These are phyloP conservation scores for Burhinus bistriatus DNA, from an alignment of 2,113 vertebrate species.

Conservation along the genomic window DNA sequence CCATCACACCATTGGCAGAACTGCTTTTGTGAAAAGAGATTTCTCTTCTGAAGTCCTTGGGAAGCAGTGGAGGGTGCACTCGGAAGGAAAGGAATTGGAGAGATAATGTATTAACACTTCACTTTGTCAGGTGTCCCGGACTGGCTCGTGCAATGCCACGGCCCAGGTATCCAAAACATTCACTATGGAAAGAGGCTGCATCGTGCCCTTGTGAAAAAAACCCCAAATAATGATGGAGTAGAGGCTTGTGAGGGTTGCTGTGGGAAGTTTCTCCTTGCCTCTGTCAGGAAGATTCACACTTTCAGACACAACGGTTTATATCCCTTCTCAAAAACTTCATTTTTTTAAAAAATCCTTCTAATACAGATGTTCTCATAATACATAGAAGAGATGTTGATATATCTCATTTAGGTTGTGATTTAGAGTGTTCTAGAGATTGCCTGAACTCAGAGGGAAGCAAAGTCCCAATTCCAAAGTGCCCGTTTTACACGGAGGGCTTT, in stretches of 20 bases:
- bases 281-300: neutral
- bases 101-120: neutral
- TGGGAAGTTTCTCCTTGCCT: neutral
- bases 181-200: neutral
- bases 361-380: neutral
- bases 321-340: neutral
- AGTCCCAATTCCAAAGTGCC: neutral
- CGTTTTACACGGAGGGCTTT: neutral
- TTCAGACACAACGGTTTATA: neutral
- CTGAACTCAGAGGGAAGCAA: neutral
- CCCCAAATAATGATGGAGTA: accelerated
- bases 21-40: neutral
- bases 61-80: neutral
- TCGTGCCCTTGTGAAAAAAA: accelerated
- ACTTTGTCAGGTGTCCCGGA: neutral
- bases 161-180: neutral
- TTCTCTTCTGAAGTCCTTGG: neutral
- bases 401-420: neutral
- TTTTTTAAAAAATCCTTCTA: neutral
- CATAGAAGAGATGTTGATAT: neutral
- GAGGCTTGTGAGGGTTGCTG: neutral
- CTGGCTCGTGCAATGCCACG: neutral
- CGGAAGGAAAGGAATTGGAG: neutral
- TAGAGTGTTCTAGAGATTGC: neutral
- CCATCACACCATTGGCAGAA: neutral